phyloP scores from a whole-genome alignment of 2,113 vertebrate genomes.

The Anthoscopus minutus region DNA sequence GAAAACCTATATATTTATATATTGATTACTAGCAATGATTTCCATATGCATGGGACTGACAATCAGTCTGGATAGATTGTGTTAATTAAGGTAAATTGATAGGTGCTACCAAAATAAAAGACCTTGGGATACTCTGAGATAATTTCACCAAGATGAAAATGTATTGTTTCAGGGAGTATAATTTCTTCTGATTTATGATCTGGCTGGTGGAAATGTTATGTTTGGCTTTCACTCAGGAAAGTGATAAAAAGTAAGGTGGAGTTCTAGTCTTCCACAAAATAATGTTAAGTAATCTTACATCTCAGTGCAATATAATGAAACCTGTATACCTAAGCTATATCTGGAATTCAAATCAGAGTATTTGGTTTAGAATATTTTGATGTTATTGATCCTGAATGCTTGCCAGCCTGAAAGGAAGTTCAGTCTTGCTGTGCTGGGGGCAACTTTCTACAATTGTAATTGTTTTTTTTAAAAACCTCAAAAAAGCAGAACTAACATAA shows the following conservation, averaged over 20 bases:
- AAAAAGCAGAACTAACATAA: background rate
- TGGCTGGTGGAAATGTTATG: background rate
- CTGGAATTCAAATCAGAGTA: background rate
- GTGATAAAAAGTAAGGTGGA: background rate
- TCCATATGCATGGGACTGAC: background rate
- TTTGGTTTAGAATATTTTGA: background rate
- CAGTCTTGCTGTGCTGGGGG: background rate
- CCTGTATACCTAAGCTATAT: background rate
- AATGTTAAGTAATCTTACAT: rapidly evolving
- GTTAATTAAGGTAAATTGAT: background rate
- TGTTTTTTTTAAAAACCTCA: background rate
- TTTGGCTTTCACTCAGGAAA: background rate
- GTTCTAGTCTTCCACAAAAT: background rate
- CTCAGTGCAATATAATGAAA: background rate
- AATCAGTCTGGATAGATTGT: background rate
- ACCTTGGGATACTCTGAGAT: background rate
- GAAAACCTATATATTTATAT: background rate
- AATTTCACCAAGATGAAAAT: background rate
- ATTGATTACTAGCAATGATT: background rate
- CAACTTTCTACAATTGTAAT: background rate
- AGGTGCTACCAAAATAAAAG: background rate
- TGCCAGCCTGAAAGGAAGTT: background rate
- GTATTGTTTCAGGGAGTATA: background rate
- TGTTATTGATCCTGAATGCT: background rate
- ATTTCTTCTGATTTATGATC: background rate